phyloP scores from a whole-genome alignment of 2,113 vertebrate species.

The Nyctereutes procyonoides region DNA sequence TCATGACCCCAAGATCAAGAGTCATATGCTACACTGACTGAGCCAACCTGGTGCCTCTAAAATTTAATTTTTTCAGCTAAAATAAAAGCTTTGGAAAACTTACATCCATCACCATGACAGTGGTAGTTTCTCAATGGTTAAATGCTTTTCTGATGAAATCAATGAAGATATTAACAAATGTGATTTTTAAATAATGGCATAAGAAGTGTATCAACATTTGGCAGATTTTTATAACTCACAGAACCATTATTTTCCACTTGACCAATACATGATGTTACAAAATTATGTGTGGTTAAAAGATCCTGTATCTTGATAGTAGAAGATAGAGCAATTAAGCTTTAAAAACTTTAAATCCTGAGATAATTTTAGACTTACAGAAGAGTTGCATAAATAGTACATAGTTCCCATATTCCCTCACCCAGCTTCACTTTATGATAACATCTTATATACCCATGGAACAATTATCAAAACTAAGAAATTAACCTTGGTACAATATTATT shows the following conservation, averaged over 20 bases:
- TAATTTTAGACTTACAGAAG: not conserved
- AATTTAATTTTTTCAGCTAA: not conserved
- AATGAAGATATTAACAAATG: not conserved
- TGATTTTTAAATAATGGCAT: not conserved
- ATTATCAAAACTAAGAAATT: not conserved
- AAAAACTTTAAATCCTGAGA: not conserved
- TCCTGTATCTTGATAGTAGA: not conserved
- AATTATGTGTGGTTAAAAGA: not conserved
- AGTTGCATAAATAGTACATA: not conserved
- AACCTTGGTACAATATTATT: not conserved
- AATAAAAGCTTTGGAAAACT: conserved; percentile 38
- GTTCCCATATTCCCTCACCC: not conserved
- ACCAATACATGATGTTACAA: not conserved
- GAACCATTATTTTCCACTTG: not conserved
- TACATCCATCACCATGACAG: not conserved
- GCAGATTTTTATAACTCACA: not conserved
- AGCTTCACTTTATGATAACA: not conserved
- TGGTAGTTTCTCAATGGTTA: conserved; percentile 4
- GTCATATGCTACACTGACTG: not conserved
- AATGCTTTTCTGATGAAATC: not conserved
- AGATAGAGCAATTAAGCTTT: not conserved
- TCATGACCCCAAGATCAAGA: not conserved
- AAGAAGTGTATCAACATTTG: not conserved
- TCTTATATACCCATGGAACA: not conserved
- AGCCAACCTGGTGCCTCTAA: not conserved